Percentiles rank a stretch among this genome's conserved stretches.
Evolutionary conservation across 2,888 invertebrate species (phyloP).

Genomic region (Phorcus lineatus): DNA sequence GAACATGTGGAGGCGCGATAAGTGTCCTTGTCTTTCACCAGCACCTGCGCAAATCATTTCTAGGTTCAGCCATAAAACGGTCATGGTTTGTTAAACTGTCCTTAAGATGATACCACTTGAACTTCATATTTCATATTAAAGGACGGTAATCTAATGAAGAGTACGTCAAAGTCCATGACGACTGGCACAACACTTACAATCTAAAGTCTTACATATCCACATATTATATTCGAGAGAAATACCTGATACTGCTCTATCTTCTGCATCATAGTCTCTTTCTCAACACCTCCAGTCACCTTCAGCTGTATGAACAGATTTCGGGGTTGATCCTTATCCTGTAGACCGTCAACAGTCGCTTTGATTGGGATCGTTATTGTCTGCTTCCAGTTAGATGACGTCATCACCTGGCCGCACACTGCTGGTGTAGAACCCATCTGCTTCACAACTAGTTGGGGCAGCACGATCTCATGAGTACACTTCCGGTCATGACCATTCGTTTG

Average conservation of each 20-base stretch:
- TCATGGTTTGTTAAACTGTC: too few relatives aligned
- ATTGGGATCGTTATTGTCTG: slow-evolving; percentile 47
- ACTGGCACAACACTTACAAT: too few relatives aligned
- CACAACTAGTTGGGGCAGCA: slow-evolving; percentile 44
- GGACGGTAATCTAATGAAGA: too few relatives aligned
- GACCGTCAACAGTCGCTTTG: slow-evolving; percentile 54
- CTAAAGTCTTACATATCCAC: too few relatives aligned
- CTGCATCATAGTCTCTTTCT: neutral
- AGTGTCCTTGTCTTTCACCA: slow-evolving; percentile 53
- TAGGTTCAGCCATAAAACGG: neutral
- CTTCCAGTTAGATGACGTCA: slow-evolving; percentile 52
- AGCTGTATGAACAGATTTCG: slow-evolving; percentile 37
- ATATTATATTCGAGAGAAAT: too few relatives aligned
- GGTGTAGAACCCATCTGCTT: slow-evolving; percentile 5
- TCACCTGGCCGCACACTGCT: slow-evolving; percentile 45
- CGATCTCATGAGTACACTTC: slow-evolving; percentile 43
- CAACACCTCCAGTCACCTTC: slow-evolving; percentile 29
- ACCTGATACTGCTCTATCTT: neutral
- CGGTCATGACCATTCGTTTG: slow-evolving; percentile 35
- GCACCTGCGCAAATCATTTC: slow-evolving; percentile 40
- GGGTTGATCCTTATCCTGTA: slow-evolving; percentile 50
- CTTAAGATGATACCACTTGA: too few relatives aligned
- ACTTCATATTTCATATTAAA: too few relatives aligned
- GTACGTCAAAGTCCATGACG: too few relatives aligned
- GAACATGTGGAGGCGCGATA: slow-evolving; percentile 47